Evolutionary conservation across 2,113 vertebrate species (phyloP).

Genomic region (Boulengeromyrus knoepffleri): DNA sequence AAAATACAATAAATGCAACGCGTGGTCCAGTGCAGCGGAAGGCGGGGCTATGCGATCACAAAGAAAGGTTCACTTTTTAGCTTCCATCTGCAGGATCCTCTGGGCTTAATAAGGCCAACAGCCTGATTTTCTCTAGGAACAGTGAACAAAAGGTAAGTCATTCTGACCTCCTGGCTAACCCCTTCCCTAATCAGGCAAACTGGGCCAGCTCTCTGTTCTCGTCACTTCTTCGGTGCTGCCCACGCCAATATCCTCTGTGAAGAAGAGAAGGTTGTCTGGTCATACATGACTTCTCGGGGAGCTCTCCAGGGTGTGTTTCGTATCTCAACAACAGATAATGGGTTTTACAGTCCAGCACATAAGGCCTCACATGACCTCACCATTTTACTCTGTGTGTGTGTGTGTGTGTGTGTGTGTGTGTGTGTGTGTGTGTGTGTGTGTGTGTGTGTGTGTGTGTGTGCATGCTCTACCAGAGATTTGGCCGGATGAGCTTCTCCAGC

Average conservation of each 20-base stretch:
- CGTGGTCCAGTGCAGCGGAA: not conserved
- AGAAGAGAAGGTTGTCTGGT: not conserved
- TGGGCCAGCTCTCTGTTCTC: not conserved
- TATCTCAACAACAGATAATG: not conserved
- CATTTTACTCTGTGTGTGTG: not conserved
- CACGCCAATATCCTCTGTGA: not conserved
- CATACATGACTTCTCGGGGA: not conserved
- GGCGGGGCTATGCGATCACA: slow-evolving; percentile 12
- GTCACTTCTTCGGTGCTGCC: not conserved
- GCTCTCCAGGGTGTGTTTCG: not conserved
- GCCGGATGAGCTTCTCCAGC: not conserved
- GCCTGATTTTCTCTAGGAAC: slow-evolving; percentile 20
- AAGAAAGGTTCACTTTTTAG: slow-evolving; percentile 27
- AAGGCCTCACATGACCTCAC: not conserved
- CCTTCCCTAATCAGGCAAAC: slow-evolving; percentile 30
- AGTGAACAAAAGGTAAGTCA: slow-evolving; percentile 20
- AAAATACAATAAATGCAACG: not conserved
- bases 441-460: not conserved
- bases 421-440: not conserved
- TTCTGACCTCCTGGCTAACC: slow-evolving; percentile 24
- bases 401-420: not conserved
- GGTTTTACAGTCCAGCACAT: not conserved
- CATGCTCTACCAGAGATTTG: not conserved
- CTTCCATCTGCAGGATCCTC: slow-evolving; percentile 16
- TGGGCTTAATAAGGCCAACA: slow-evolving; percentile 29